Percentiles rank a stretch among this genome's conserved stretches.
These are phyloP conservation scores for Ptycholaimellus sp. DNA, from an alignment of 2,888 invertebrate genomes.

Conservation along the genomic window DNA sequence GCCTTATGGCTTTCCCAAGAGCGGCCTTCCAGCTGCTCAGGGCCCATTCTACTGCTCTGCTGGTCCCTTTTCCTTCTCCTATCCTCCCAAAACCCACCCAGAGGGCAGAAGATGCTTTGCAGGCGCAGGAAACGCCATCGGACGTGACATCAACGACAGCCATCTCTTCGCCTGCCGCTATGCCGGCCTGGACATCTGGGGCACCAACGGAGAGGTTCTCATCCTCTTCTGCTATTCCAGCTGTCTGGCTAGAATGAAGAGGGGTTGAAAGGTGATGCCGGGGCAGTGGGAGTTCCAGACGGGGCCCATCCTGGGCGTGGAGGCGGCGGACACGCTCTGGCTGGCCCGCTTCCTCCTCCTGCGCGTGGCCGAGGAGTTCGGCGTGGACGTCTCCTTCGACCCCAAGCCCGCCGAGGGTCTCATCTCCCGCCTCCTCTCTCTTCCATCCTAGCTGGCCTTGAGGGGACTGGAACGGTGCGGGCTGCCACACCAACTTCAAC, in stretches of 20 bases:
- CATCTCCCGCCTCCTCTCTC: too few relatives aligned
- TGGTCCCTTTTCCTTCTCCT: too few relatives aligned
- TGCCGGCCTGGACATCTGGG: constrained; percentile 65
- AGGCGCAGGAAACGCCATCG: constrained; percentile 73
- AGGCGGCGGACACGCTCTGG: constrained; percentile 51
- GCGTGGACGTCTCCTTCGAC: constrained; percentile 45
- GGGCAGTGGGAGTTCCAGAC: constrained; percentile 76
- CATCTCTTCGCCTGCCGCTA: constrained; percentile 75
- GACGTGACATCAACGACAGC: constrained; percentile 73
- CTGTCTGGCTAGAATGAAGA: too few relatives aligned
- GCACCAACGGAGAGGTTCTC: constrained; percentile 90
- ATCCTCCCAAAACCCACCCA: too few relatives aligned
- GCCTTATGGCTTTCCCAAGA: constrained; percentile 76
- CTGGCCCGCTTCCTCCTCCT: constrained; percentile 35
- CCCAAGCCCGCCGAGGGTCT: too few relatives aligned
- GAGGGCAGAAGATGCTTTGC: too few relatives aligned
- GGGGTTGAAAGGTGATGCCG: too few relatives aligned
- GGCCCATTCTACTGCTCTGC: constrained; percentile 94
- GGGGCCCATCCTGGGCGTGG: constrained; percentile 65
- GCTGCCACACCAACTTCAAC: constrained; percentile 29
- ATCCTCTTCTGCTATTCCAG: constrained; percentile 89
- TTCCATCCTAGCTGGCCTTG: too few relatives aligned
- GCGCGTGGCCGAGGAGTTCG: constrained; percentile 74
- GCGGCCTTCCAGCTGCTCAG: constrained; percentile 76
- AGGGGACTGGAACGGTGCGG: constrained; percentile 31